Base-by-base conservation (phyloP, 53 echinoderm and acorn worm genomes). In the Astropecten irregularis region DNA sequence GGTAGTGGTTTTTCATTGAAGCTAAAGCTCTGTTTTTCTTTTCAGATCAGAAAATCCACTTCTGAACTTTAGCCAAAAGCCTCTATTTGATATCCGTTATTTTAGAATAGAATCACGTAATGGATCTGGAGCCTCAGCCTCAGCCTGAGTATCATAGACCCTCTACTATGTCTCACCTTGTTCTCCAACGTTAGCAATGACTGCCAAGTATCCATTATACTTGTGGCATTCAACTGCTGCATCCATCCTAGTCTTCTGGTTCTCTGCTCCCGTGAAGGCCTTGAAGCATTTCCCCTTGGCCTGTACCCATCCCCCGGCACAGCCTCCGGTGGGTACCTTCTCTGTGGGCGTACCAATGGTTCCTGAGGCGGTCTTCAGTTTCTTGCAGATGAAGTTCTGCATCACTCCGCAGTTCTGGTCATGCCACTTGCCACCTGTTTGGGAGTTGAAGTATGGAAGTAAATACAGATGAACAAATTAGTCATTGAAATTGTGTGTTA, bases 311-410 rank as follows among this genome's bases (percentile, higher is more conserved):
- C 74, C 74, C 4, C 38, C 55, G 0, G 38, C 55, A 38, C 74
- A 74, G 1, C 74, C 74, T 2, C 74, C 74, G 26, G 19, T 56
- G 39, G 31, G 10, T 3, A 56, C 55, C 16, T 28, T 20, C 7
- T 74, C 74, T 13, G 74, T 74, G 1, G 74, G 55, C 0, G 74
- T 55, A 22, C 21, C 57, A 36, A 74, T 25, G 26, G 55, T n/a
- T 13, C 55, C 19, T 0, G 4, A 13, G 25, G 74, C 49, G 38
- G 49, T 55, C 25, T 38, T 16, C 19, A 19, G 22, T 27, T 56
- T 74, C 56, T 74, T 56, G 57, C 74, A 74, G 39, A 74, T 55
- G 49, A 21, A 74, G 57, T 60, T 71, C 44, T 62, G 60, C 71
- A 16, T 71, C 18, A 50, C 22, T 16, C 85, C 85, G 27, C 85